Conservation (phyloP, 2,888 invertebrate species). For the Clunio marinus region DNA sequence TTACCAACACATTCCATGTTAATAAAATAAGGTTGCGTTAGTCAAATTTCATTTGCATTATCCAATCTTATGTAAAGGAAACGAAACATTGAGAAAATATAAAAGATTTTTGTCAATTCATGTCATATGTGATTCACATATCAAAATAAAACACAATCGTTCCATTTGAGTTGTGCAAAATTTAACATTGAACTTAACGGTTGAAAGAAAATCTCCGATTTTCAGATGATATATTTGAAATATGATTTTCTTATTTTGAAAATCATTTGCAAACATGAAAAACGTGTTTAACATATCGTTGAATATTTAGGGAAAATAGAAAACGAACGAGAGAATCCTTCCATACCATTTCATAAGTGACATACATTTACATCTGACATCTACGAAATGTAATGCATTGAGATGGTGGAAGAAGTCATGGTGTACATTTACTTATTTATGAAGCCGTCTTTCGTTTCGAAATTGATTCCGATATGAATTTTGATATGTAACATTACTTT, state of each 20-base stretch:
- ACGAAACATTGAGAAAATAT: no score
- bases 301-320: no score
- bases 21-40: no score
- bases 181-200: not conserved
- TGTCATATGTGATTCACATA: not conserved
- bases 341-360: constrained; percentile 9
- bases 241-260: constrained; percentile 34
- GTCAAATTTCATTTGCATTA: no score
- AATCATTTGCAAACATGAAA: constrained; percentile 3
- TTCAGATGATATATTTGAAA: constrained; percentile 19
- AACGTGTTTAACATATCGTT: not conserved
- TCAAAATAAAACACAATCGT: constrained; percentile 12
- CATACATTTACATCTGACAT: constrained; percentile 12
- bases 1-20: no score
- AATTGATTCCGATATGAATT: constrained; percentile 35
- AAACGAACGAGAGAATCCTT: not conserved
- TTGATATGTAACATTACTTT: constrained; percentile 38
- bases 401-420: not conserved
- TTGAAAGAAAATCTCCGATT: not conserved
- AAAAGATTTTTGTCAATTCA: no score
- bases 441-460: constrained; percentile 9
- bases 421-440: constrained; percentile 32
- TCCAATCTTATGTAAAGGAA: no score
- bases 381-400: not conserved
- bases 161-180: constrained; percentile 6